Conservation (phyloP, 2,113 vertebrate genomes). For the Hippocampus abdominalis region DNA sequence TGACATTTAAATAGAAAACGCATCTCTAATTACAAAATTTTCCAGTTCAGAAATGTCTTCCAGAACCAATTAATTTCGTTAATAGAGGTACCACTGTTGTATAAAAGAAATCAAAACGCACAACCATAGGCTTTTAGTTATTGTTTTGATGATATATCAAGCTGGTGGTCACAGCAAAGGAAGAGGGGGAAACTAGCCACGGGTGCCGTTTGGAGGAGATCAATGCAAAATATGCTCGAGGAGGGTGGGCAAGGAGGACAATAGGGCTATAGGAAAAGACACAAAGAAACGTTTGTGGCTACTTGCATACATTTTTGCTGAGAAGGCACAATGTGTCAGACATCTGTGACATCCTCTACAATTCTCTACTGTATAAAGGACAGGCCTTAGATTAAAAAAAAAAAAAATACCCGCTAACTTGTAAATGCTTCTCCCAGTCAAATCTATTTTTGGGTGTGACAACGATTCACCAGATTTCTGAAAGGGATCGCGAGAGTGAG, state of each 20-base stretch:
- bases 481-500: constrained; percentile 18
- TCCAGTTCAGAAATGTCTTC: too few relatives aligned
- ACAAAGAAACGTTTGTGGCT: constrained; percentile 66
- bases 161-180: constrained; percentile 19
- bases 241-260: constrained; percentile 53
- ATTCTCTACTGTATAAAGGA: constrained; percentile 60
- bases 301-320: constrained; percentile 55
- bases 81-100: neutral
- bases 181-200: constrained; percentile 37
- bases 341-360: constrained; percentile 55
- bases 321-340: constrained; percentile 38
- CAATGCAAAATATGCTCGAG: constrained; percentile 57
- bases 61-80: too few relatives aligned
- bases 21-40: too few relatives aligned
- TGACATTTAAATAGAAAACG: too few relatives aligned
- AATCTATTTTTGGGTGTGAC: constrained; percentile 37
- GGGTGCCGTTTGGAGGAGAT: constrained; percentile 44
- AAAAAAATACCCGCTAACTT: constrained; percentile 39
- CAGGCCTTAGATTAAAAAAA: constrained; percentile 9
- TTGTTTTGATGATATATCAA: neutral
- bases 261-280: constrained; percentile 51
- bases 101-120: neutral
- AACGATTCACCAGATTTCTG: constrained; percentile 40
- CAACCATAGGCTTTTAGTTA: neutral
- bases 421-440: constrained; percentile 21